phyloP scores from a whole-genome alignment of 2,113 vertebrate genomes.

The Amblyornis subalaris region DNA sequence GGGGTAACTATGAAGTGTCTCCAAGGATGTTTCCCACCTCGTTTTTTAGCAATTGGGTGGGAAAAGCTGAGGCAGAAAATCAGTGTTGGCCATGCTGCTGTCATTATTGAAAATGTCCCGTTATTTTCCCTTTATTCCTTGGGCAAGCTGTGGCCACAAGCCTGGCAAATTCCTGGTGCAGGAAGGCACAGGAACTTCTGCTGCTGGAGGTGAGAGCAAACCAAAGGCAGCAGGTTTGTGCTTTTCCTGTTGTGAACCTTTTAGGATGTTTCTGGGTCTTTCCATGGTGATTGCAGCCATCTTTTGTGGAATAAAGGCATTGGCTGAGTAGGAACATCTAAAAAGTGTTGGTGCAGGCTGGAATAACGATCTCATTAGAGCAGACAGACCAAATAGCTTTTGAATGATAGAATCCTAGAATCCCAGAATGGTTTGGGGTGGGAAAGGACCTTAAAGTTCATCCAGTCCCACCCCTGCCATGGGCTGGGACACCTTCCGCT shows the following conservation, averaged over 20 bases:
- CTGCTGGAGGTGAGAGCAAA: not conserved
- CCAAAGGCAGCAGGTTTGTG: not conserved
- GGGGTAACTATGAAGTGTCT: rapidly evolving
- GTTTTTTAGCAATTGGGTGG: not conserved
- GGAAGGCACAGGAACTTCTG: not conserved
- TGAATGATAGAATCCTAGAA: not conserved
- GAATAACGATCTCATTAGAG: not conserved
- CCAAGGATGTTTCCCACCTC: not conserved
- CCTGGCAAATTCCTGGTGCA: not conserved
- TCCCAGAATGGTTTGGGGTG: not conserved
- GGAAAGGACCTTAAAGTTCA: rapidly evolving
- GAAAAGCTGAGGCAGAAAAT: not conserved
- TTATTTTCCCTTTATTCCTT: not conserved
- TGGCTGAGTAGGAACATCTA: rapidly evolving
- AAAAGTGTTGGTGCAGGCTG: too few relatives aligned
- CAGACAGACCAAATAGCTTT: rapidly evolving
- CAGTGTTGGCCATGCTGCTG: not conserved
- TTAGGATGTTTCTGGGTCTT: not conserved
- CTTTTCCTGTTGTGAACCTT: not conserved
- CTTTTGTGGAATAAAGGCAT: not conserved
- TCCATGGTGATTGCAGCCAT: rapidly evolving
- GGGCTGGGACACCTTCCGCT: not conserved
- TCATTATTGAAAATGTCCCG: not conserved
- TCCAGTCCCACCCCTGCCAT: rapidly evolving
- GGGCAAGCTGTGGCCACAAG: not conserved